phyloP scores from a whole-genome alignment of 2,113 vertebrate species.

The Phylloscopus whistleri region DNA sequence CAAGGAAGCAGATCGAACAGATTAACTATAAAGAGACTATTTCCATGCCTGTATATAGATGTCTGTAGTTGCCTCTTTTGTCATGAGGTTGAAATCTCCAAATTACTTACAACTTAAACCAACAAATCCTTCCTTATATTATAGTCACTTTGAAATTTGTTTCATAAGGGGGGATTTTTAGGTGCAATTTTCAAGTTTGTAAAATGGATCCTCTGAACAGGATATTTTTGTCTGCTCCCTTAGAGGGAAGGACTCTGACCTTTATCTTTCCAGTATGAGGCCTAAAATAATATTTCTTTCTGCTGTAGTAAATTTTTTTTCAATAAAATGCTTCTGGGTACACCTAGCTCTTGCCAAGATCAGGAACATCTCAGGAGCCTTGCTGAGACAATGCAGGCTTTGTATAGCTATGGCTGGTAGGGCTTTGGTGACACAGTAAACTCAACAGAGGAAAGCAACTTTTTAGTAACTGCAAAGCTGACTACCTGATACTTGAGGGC shows the following conservation, averaged over 20 bases:
- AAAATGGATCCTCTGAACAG: background rate
- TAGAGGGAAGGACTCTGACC: background rate
- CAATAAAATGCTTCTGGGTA: conserved; percentile 68
- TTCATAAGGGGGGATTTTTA: background rate
- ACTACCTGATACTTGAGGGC: background rate
- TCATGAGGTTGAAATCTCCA: background rate
- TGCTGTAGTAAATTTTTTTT: conserved; percentile 35
- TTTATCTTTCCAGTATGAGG: conserved; percentile 17
- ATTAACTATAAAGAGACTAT: background rate
- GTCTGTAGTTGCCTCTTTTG: background rate
- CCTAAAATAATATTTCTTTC: conserved; percentile 65
- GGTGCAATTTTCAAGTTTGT: background rate
- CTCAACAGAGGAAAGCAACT: conserved; percentile 53
- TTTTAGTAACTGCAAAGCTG: conserved; percentile 43
- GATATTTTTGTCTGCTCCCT: background rate
- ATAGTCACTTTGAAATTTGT: background rate
- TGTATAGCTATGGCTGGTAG: conserved; percentile 68
- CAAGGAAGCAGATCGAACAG: background rate
- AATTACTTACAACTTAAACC: background rate
- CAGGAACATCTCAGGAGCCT: conserved; percentile 68
- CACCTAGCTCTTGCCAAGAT: conserved; percentile 73
- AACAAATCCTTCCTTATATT: background rate
- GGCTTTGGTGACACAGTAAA: conserved; percentile 72
- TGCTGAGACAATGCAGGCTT: conserved; percentile 83
- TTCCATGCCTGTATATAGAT: background rate